A percentile compares a stretch with the other conserved stretches of the same genome.
Evolutionary conservation across 2,797 vertebrate species (phyloP).

Genomic region (Aplochiton taeniatus): DNA sequence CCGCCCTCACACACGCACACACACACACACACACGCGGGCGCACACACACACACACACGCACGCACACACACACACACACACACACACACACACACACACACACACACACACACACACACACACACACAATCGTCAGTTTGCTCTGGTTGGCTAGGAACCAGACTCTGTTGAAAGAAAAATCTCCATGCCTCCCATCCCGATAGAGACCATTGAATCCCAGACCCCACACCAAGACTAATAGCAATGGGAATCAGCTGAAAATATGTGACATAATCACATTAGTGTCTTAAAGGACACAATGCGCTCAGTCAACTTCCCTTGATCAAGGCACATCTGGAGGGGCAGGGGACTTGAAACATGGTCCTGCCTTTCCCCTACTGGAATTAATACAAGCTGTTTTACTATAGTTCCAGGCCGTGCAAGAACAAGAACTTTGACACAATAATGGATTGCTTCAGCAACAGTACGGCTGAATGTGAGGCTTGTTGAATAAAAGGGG

Average conservation of each 20-base stretch:
- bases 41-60: constrained; percentile 16
- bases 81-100: constrained; percentile 27
- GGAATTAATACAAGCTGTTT: constrained; percentile 83
- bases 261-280: constrained; percentile 81
- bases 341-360: constrained; percentile 64
- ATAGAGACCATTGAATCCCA: constrained; percentile 65
- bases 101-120: constrained; percentile 50
- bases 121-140: constrained; percentile 52
- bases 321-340: constrained; percentile 76
- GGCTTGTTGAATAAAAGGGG: constrained; percentile 57
- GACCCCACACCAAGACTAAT: constrained; percentile 78
- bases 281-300: constrained; percentile 81
- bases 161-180: constrained; percentile 76
- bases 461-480: constrained; percentile 65
- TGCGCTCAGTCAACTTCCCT: constrained; percentile 75
- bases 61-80: constrained; percentile 25
- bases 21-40: constrained; percentile 30
- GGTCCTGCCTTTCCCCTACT: constrained; percentile 70
- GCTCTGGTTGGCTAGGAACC: constrained; percentile 78
- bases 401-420: constrained; percentile 70
- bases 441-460: constrained; percentile 75
- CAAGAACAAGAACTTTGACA: constrained; percentile 78
- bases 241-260: constrained; percentile 78
- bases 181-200: constrained; percentile 71
- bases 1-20: constrained; percentile 29